Percentiles rank a stretch among this genome's conserved stretches.
Conservation (phyloP, 1,140 invertebrate genomes). For the Drosophila equinoxialis region DNA sequence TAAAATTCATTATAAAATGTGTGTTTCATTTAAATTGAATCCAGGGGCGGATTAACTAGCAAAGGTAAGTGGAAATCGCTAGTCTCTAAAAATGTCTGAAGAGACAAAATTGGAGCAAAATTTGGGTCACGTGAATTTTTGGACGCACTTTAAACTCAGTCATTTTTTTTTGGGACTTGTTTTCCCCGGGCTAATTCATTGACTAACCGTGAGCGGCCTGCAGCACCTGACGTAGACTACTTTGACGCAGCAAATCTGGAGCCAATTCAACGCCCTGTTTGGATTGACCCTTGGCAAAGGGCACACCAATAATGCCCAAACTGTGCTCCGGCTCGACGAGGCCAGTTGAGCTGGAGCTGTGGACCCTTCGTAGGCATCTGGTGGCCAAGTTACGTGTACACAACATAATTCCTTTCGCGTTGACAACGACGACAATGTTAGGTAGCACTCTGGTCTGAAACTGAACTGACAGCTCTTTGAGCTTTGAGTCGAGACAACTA, state of each 20-base stretch:
- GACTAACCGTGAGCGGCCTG: constrained; percentile 65
- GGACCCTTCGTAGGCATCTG: constrained; percentile 25
- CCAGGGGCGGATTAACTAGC: not conserved
- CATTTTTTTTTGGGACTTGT: no score
- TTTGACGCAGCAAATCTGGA: constrained; percentile 84
- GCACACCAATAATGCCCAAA: constrained; percentile 89
- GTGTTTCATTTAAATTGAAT: not conserved
- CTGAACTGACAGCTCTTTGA: constrained; percentile 29
- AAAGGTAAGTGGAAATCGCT: no score
- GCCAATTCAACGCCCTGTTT: constrained; percentile 86
- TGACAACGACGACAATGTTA: constrained; percentile 21
- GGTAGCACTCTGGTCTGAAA: constrained; percentile 18
- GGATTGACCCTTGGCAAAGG: constrained; percentile 89
- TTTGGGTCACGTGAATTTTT: no score
- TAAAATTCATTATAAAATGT: not conserved
- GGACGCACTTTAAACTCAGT: no score
- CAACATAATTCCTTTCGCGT: constrained; percentile 43
- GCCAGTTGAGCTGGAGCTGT: not conserved
- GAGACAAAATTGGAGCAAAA: no score
- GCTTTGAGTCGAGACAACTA: constrained; percentile 1
- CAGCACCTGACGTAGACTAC: constrained; percentile 76
- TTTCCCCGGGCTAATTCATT: no score
- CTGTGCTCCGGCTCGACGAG: constrained; percentile 28
- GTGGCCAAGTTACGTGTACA: constrained; percentile 47
- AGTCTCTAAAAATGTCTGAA: no score